Evolutionary conservation across 2,113 vertebrate genomes (phyloP).

Genomic region (Speoplatyrhinus poulsoni): DNA sequence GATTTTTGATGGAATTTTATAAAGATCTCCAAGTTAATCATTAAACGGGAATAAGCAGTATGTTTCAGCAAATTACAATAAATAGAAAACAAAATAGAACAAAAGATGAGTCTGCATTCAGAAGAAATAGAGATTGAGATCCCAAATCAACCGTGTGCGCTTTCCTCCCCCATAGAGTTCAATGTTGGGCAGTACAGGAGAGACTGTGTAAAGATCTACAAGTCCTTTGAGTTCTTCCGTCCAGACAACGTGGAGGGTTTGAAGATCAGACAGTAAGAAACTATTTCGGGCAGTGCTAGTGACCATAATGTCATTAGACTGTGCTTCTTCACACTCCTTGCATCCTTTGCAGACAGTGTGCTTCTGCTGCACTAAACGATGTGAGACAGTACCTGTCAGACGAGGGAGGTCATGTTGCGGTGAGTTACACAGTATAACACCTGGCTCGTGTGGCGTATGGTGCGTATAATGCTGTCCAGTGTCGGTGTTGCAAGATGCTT

Average conservation of each 20-base stretch:
- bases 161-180: slow-evolving; percentile 81
- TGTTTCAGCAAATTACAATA: too few relatives aligned
- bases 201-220: slow-evolving; percentile 91
- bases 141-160: neutral
- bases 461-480: too few relatives aligned
- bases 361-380: slow-evolving; percentile 88
- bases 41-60: too few relatives aligned
- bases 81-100: too few relatives aligned
- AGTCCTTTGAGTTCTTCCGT: slow-evolving; percentile 96
- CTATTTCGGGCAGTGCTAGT: neutral
- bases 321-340: neutral
- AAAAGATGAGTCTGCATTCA: neutral
- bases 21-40: too few relatives aligned
- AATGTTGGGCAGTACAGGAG: slow-evolving; percentile 97
- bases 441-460: too few relatives aligned
- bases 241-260: slow-evolving; percentile 96
- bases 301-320: neutral
- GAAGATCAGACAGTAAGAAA: slow-evolving; percentile 89
- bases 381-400: slow-evolving; percentile 89
- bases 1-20: too few relatives aligned
- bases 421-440: slow-evolving; percentile 69
- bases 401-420: slow-evolving; percentile 94
- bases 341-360: slow-evolving; percentile 84
- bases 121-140: neutral
- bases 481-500: too few relatives aligned